Evolutionary conservation across 2,888 invertebrate species (phyloP).

Genomic region (Clepsis dumicolana): DNA sequence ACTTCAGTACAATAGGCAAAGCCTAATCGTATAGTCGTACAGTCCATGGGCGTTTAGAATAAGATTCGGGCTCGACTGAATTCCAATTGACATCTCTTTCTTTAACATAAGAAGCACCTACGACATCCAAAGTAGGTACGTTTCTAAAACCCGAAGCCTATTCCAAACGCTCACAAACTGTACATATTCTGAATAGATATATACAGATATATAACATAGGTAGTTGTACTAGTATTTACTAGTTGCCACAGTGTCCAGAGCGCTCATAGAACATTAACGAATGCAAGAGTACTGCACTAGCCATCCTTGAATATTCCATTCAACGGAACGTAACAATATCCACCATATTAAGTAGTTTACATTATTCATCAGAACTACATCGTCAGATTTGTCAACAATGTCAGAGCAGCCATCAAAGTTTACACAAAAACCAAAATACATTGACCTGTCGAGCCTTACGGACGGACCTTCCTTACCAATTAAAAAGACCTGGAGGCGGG

Average conservation of each 20-base stretch:
- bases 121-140: no score
- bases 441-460: constrained; percentile 16
- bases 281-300: constrained; percentile 20
- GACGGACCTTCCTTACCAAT: constrained; percentile 15
- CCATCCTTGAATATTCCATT: constrained; percentile 33
- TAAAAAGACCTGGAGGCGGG: constrained; percentile 43
- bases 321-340: constrained; percentile 30
- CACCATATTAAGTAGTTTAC: constrained; percentile 40
- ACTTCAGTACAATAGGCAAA: no score
- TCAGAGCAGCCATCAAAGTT: constrained; percentile 46
- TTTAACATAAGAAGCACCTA: no score
- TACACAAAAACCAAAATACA: constrained; percentile 45
- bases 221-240: no score
- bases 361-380: constrained; percentile 43
- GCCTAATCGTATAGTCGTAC: no score
- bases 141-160: no score
- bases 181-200: no score
- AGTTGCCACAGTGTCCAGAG: neutral
- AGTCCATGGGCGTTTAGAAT: no score
- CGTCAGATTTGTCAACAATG: constrained; percentile 53
- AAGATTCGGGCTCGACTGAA: no score
- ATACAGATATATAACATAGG: no score
- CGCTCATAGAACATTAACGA: neutral
- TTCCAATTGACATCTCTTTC: no score
- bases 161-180: no score